Evolutionary conservation across 35 echinoderm and acorn worm species (phyloP).

Genomic region (Nesometra sesokonis): DNA sequence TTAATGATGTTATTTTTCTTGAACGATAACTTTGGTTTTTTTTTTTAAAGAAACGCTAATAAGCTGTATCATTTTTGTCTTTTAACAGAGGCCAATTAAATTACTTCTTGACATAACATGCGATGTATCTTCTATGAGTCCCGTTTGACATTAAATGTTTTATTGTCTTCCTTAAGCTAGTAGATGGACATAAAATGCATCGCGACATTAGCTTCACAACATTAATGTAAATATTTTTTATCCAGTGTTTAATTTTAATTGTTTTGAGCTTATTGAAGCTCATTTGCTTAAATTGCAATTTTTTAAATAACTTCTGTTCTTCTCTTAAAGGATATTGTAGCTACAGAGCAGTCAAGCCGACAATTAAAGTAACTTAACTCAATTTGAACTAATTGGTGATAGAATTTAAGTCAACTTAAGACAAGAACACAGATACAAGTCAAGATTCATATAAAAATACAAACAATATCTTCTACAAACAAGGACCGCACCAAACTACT

Average conservation of each 20-base stretch:
- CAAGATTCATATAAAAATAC: no score
- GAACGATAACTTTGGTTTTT: no score
- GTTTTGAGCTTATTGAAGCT: not conserved
- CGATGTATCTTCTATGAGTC: not conserved
- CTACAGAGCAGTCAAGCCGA: no score
- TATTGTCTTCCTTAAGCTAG: not conserved
- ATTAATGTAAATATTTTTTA: not conserved
- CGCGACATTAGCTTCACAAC: not conserved
- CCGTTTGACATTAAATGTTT: not conserved
- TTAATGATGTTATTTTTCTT: no score
- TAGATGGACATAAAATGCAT: not conserved
- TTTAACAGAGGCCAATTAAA: not conserved
- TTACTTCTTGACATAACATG: not conserved
- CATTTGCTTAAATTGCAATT: not conserved
- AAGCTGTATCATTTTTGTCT: not conserved
- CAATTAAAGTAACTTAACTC: no score
- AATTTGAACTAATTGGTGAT: no score
- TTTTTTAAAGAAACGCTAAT: not conserved
- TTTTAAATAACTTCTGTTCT: no score
- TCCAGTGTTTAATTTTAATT: not conserved
- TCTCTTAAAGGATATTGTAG: no score
- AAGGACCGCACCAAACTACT: no score
- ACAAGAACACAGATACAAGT: no score
- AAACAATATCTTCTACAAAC: no score
- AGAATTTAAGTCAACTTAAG: no score